Evolutionary conservation across 1,140 invertebrate genomes (phyloP), one percentile per base, ranked within the genome.

Genomic region (Venturia canescens): DNA sequence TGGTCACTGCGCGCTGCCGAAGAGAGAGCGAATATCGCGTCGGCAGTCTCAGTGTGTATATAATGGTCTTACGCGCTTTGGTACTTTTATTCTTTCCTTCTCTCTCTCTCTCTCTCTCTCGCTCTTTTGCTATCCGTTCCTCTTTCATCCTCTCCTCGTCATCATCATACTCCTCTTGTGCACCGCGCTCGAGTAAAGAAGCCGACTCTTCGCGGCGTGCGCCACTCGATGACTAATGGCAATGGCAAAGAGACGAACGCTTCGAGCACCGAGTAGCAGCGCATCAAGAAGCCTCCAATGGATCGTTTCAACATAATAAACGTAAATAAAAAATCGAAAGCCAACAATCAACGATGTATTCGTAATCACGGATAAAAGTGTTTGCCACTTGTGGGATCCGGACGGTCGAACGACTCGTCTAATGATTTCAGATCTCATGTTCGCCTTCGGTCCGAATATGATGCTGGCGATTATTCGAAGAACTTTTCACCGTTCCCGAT

Each of bases 181-280:
- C 75, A 29, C 26, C 38, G 57, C 50, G 53, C 23, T 57, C 23
- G 15, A 29, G 27, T 31, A 77, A 77, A 77, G 75, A 18, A 57
- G 75, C 75, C 75, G 75, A 77, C 66, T 31, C 60, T 4, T 67
- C 78, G n/a, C 16, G 53, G 77, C 69, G 72, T 63, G 57, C 57
- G 79, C 79, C 18, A 74, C 27, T 29, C 71, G 67, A 82, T 79
- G 81, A 82, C 81, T 84, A 82, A 84, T 84, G 81, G 79, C 78
- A 82, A 84, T 84, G 81, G 79, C 78, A 48, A 29, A 16, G 26
- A 27, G 13, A 15, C 26, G 67, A 69, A 21, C 66, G 29, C 5
- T 69, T 27, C 15, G 27, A 31, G 15, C 13, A 69, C 3, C 60
- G 27, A 69, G 60, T 63, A 63, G 60, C 60, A 21, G n/a, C 60